phyloP scores from a whole-genome alignment of 2,113 vertebrate genomes.

The Zingel zingel region DNA sequence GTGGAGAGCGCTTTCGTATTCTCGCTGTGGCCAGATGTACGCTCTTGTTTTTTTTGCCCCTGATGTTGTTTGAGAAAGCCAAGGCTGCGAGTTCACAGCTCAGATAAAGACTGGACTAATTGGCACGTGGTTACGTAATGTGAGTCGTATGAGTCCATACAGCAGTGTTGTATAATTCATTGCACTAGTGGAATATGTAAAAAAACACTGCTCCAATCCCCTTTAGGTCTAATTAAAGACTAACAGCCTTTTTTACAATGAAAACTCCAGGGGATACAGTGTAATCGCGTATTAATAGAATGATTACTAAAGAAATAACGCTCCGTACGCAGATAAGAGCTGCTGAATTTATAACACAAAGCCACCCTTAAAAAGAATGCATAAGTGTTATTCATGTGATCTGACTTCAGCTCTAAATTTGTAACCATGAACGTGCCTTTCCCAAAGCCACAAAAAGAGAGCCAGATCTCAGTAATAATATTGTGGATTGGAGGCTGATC shows the following conservation, averaged over 20 bases:
- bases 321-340: conserved; percentile 65
- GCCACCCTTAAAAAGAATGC: conserved; percentile 44
- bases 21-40: conserved; percentile 26
- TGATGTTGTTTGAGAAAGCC: conserved; percentile 55
- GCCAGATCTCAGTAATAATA: neutral
- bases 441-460: conserved; percentile 2
- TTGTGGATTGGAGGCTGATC: neutral
- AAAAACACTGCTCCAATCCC: conserved; percentile 75
- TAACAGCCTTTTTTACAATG: conserved; percentile 76
- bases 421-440: conserved; percentile 11
- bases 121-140: conserved; percentile 70
- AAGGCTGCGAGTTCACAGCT: conserved; percentile 63
- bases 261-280: conserved; percentile 70
- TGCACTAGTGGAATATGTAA: conserved; percentile 71
- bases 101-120: conserved; percentile 69
- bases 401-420: conserved; percentile 51
- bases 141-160: conserved; percentile 46
- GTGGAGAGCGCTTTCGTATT: conserved; percentile 12
- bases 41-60: conserved; percentile 22
- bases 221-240: conserved; percentile 82
- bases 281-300: conserved; percentile 81
- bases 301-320: conserved; percentile 80
- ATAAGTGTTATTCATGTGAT: conserved; percentile 46
- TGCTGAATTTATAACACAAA: conserved; percentile 53
- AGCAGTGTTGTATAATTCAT: conserved; percentile 77